Evolutionary conservation across 2,797 vertebrate genomes (phyloP).

Genomic region (Atherinosoma microstoma): DNA sequence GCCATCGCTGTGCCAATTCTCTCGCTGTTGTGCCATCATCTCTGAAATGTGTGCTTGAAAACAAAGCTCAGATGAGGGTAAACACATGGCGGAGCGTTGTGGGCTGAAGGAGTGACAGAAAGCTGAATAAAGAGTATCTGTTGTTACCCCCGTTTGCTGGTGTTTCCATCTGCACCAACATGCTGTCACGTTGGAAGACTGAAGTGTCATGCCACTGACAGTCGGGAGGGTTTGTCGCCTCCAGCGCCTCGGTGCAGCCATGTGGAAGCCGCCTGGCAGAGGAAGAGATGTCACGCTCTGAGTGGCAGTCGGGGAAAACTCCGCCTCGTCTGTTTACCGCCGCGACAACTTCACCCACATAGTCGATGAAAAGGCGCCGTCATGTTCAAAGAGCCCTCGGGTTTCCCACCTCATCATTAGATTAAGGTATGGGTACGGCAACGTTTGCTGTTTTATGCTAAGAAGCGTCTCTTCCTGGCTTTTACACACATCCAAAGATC

Average conservation of each 20-base stretch:
- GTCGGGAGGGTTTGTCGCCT: slow-evolving; percentile 53
- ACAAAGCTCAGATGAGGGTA: background rate
- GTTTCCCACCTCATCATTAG: background rate
- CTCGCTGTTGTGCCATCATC: slow-evolving; percentile 3
- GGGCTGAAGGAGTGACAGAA: slow-evolving; percentile 8
- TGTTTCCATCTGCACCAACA: slow-evolving; percentile 36
- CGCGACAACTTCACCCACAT: slow-evolving; percentile 5
- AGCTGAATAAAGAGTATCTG: slow-evolving; percentile 24
- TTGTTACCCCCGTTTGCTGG: slow-evolving; percentile 22
- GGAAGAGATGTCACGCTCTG: slow-evolving; percentile 27
- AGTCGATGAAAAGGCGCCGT: slow-evolving; percentile 7
- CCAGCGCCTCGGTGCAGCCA: slow-evolving; percentile 32
- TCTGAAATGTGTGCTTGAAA: slow-evolving; percentile 7
- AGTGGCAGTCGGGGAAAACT: slow-evolving; percentile 27
- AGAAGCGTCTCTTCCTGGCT: slow-evolving; percentile 2
- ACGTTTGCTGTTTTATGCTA: too few relatives aligned
- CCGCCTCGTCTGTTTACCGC: slow-evolving; percentile 14
- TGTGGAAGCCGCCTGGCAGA: slow-evolving; percentile 23
- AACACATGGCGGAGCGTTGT: slow-evolving; percentile 6
- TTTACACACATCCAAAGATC: background rate
- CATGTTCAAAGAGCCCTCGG: background rate
- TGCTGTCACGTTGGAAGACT: slow-evolving; percentile 19
- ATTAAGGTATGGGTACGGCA: too few relatives aligned
- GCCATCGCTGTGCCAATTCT: background rate
- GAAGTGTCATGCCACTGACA: slow-evolving; percentile 55